A percentile compares a stretch with the other conserved stretches of the same genome.
Evolutionary conservation across 2,888 invertebrate species (phyloP).

Genomic region (Iselma pallidipennis): DNA sequence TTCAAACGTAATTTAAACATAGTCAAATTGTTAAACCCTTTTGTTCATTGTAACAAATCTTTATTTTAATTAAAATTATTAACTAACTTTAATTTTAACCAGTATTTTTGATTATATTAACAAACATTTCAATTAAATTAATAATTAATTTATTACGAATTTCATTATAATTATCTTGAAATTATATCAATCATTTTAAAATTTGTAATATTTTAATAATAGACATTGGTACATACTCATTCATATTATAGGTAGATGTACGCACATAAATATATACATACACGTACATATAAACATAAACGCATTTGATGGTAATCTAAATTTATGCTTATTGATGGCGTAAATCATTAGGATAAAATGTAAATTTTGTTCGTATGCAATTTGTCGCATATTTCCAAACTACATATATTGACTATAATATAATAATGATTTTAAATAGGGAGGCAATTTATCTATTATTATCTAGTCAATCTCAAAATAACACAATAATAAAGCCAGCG

Average conservation of each 20-base stretch:
- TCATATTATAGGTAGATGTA: not conserved
- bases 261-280: not conserved
- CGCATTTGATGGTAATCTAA: constrained; percentile 32
- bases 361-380: constrained; percentile 42
- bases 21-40: constrained; percentile 5
- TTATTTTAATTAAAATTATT: not conserved
- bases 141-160: not conserved
- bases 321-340: constrained; percentile 42
- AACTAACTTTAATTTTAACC: not conserved
- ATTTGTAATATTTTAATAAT: not conserved
- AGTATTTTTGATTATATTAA: not conserved
- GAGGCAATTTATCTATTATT: constrained; percentile 40
- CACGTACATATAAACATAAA: not conserved
- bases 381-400: constrained; percentile 32
- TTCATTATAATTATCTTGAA: not conserved
- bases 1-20: constrained; percentile 3
- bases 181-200: not conserved
- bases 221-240: not conserved
- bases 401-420: constrained; percentile 5
- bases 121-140: not conserved
- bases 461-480: constrained; percentile 43
- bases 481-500: constrained; percentile 46
- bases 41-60: not conserved
- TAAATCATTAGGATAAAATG: constrained; percentile 41
- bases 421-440: constrained; percentile 39